Evolutionary conservation across 2,113 vertebrate genomes (phyloP).

Genomic region (Coreoperca whiteheadi): DNA sequence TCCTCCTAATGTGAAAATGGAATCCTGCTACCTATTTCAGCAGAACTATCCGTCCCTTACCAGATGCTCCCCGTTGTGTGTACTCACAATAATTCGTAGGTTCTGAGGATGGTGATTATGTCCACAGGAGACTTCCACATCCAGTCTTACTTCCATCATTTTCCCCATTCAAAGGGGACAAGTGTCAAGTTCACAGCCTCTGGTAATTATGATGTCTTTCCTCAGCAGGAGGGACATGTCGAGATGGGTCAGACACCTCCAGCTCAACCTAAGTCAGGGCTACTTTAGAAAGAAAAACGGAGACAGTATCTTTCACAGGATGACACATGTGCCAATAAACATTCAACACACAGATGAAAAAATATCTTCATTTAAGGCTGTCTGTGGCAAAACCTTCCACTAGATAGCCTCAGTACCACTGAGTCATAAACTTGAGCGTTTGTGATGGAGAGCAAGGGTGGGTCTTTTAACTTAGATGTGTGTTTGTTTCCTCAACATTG

Average conservation of each 20-base stretch:
- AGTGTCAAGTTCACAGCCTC: slow-evolving; percentile 71
- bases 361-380: neutral
- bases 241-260: slow-evolving; percentile 43
- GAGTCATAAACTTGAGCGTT: slow-evolving; percentile 9
- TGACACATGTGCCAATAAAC: slow-evolving; percentile 8
- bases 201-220: slow-evolving; percentile 64
- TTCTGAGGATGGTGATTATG: slow-evolving; percentile 64
- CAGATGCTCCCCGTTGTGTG: slow-evolving; percentile 55
- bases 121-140: slow-evolving; percentile 61
- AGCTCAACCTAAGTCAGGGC: slow-evolving; percentile 24
- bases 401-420: neutral
- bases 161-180: slow-evolving; percentile 62
- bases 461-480: neutral
- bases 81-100: slow-evolving; percentile 70
- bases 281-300: slow-evolving; percentile 8
- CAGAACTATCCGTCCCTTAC: slow-evolving; percentile 18
- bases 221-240: slow-evolving; percentile 36
- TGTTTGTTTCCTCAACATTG: slow-evolving; percentile 14
- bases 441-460: neutral
- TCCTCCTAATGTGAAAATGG: slow-evolving; percentile 36
- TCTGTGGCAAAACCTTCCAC: neutral
- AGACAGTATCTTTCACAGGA: neutral
- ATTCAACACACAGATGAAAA: slow-evolving; percentile 7
- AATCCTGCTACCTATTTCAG: slow-evolving; percentile 22
- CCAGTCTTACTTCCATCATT: slow-evolving; percentile 65